A percentile compares a stretch with the other conserved stretches of the same genome.
Evolutionary conservation across 2,113 vertebrate species (phyloP).

Genomic region (Sebastes fasciatus): DNA sequence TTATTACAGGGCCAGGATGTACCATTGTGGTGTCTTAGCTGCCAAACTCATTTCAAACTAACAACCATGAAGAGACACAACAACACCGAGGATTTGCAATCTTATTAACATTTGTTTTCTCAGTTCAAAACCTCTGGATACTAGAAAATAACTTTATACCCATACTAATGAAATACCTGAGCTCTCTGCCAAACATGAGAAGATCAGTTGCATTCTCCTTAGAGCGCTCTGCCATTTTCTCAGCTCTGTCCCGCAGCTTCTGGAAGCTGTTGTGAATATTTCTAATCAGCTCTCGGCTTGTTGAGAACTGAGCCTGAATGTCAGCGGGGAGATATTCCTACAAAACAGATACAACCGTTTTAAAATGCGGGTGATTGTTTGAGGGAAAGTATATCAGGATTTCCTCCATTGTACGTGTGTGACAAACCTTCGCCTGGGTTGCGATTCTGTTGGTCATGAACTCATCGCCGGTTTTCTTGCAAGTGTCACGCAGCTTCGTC

Average conservation of each 20-base stretch:
- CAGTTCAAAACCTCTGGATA: constrained; percentile 16
- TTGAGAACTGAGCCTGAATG: constrained; percentile 92
- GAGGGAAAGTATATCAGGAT: too few species aligned
- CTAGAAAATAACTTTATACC: constrained; percentile 2
- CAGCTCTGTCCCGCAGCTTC: constrained; percentile 92
- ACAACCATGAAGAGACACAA: constrained; percentile 29
- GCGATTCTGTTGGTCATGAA: constrained; percentile 92
- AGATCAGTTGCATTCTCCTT: constrained; percentile 94
- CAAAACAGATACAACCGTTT: constrained; percentile 12
- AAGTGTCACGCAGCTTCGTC: constrained; percentile 90
- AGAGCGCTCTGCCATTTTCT: constrained; percentile 91
- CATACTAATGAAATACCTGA: constrained; percentile 85
- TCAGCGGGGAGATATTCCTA: constrained; percentile 96
- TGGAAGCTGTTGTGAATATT: constrained; percentile 95
- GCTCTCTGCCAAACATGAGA: constrained; percentile 93
- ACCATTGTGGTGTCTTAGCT: constrained; percentile 13
- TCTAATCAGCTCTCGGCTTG: constrained; percentile 93
- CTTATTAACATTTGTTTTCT: constrained; percentile 23
- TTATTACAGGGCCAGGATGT: constrained; percentile 24
- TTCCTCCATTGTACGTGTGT: too few species aligned
- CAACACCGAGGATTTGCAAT: constrained; percentile 21
- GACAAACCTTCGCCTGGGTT: constrained; percentile 90
- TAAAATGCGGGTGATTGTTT: not conserved
- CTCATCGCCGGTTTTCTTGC: constrained; percentile 93
- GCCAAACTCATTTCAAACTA: constrained; percentile 41